Evolutionary conservation across 2,113 vertebrate genomes (phyloP).

Genomic region (Stercorarius parasiticus): DNA sequence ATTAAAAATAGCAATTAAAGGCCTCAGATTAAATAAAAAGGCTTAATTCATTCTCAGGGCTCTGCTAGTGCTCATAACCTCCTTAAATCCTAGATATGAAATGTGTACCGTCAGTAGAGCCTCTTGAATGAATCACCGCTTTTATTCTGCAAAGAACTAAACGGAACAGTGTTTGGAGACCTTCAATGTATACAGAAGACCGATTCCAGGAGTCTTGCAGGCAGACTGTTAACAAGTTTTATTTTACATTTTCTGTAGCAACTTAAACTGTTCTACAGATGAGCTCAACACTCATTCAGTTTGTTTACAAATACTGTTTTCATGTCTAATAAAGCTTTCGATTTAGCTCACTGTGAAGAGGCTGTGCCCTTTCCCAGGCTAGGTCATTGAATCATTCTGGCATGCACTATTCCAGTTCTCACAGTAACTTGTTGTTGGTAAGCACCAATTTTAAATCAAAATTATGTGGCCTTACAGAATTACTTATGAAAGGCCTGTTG

Average conservation of each 20-base stretch:
- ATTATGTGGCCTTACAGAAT: neutral
- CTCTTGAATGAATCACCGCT: neutral
- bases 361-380: neutral
- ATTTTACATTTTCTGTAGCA: neutral
- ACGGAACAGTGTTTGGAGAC: neutral
- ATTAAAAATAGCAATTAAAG: neutral
- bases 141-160: neutral
- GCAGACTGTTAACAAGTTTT: neutral
- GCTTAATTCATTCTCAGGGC: neutral
- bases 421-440: neutral
- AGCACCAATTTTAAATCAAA: neutral
- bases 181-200: neutral
- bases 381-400: neutral
- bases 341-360: neutral
- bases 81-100: neutral
- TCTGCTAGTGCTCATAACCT: neutral
- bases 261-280: neutral
- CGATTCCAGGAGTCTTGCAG: neutral
- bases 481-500: neutral
- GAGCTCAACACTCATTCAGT: neutral
- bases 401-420: neutral
- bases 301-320: neutral
- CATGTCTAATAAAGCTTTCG: neutral
- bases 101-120: neutral
- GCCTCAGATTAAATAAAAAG: neutral